These are phyloP conservation scores for Harpagoxenus sublaevis DNA, from an alignment of 2,888 invertebrate species.

Conservation along the genomic window DNA sequence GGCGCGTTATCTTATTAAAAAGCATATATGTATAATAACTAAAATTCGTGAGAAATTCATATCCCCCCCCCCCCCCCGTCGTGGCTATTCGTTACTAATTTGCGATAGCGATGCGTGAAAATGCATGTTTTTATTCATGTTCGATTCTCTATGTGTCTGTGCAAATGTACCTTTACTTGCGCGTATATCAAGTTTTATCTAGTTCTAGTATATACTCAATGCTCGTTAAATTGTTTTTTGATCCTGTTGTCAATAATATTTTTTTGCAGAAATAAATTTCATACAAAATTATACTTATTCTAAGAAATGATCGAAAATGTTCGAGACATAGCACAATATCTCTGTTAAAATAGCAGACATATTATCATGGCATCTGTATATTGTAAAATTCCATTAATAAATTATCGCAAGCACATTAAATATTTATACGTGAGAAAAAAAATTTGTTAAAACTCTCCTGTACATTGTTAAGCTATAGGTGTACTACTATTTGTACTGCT, in stretches of 20 bases:
- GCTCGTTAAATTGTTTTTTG: not conserved
- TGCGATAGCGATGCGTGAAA: not conserved
- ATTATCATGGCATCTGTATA: not conserved
- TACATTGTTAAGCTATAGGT: not conserved
- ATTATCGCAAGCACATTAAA: not conserved
- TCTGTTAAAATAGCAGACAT: not conserved
- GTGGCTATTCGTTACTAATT: not conserved
- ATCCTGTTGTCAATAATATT: not conserved
- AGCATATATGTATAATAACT: not conserved
- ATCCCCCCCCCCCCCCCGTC: not conserved
- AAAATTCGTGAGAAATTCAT: conserved; percentile 26
- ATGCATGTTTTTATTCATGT: not conserved
- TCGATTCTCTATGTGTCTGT: not conserved
- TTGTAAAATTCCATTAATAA: not conserved
- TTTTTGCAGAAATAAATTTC: not conserved
- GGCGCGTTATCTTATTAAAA: conserved; percentile 16
- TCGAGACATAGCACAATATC: not conserved
- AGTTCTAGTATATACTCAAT: not conserved
- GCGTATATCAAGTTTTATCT: not conserved
- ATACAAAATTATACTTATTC: not conserved
- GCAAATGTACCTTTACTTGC: not conserved
- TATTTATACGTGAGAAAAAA: not conserved
- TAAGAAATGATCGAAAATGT: not conserved
- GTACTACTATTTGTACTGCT: no score
- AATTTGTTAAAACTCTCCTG: not conserved